phyloP scores from a whole-genome alignment of 2,797 vertebrate genomes.

The Eulemur albifrons region DNA sequence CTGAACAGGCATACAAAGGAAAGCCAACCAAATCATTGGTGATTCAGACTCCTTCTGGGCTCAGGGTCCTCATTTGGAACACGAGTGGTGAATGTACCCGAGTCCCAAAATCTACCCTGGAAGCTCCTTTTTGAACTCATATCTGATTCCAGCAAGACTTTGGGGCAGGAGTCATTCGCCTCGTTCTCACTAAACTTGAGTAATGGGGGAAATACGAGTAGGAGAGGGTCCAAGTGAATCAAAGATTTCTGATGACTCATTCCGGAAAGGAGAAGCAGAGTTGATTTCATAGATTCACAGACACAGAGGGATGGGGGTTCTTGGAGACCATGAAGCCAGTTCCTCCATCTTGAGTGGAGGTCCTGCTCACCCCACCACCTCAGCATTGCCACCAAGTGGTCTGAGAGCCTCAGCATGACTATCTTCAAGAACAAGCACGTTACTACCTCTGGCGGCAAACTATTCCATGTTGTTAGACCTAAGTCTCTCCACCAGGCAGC shows the following conservation, averaged over 20 bases:
- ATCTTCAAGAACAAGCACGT: neutral
- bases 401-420: neutral
- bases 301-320: neutral
- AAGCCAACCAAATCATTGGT: constrained; percentile 26
- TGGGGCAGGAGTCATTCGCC: neutral
- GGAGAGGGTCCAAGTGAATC: neutral
- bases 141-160: neutral
- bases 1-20: constrained; percentile 40
- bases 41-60: constrained; percentile 26
- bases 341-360: neutral
- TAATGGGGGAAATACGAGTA: neutral
- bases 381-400: neutral
- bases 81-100: neutral
- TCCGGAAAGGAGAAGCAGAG: neutral
- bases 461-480: neutral
- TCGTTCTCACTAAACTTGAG: neutral
- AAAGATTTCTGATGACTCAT: neutral
- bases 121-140: neutral
- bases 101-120: neutral
- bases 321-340: neutral
- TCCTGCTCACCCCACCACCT: neutral
- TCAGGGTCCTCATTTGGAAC: neutral
- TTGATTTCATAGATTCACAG: neutral
- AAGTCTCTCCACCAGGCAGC: neutral
- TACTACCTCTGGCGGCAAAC: neutral